phyloP scores from a whole-genome alignment of 1,140 invertebrate genomes.

The Ips nitidus region DNA sequence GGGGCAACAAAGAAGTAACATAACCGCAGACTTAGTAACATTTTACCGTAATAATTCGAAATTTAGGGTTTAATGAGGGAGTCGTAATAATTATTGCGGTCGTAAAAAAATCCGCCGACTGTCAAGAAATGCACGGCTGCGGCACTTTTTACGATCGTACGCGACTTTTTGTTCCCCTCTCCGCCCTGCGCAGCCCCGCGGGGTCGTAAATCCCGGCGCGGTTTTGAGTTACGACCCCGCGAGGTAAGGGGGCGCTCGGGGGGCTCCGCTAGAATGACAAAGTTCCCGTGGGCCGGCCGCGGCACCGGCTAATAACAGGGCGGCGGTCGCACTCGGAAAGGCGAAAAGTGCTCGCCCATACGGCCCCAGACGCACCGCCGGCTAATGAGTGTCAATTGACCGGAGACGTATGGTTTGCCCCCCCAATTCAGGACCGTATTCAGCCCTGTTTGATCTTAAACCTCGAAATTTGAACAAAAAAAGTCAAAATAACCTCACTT shows the following conservation, averaged over 20 bases:
- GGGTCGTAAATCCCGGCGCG: background rate
- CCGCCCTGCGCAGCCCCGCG: background rate
- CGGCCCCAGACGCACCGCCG: conserved; percentile 9
- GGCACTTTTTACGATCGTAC: no score
- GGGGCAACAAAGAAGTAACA: no score
- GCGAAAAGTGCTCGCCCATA: conserved; percentile 9
- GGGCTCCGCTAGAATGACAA: conserved; percentile 18
- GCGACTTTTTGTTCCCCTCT: no score
- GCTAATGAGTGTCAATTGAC: conserved; percentile 29
- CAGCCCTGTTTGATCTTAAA: background rate
- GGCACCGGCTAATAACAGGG: conserved; percentile 22
- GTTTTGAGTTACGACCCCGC: no score
- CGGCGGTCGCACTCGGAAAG: conserved; percentile 8
- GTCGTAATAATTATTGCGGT: no score
- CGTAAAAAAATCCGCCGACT: no score
- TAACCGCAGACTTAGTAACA: no score
- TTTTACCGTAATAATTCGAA: no score
- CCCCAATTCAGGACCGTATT: background rate
- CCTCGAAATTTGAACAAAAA: background rate
- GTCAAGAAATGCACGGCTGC: no score
- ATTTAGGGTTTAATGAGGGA: no score
- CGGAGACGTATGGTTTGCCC: background rate
- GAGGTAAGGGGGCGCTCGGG: background rate
- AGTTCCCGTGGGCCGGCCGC: conserved; percentile 18
- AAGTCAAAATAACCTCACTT: no score